phyloP scores from a whole-genome alignment of 2,113 vertebrate genomes.

The Chaetodon trifascialis region DNA sequence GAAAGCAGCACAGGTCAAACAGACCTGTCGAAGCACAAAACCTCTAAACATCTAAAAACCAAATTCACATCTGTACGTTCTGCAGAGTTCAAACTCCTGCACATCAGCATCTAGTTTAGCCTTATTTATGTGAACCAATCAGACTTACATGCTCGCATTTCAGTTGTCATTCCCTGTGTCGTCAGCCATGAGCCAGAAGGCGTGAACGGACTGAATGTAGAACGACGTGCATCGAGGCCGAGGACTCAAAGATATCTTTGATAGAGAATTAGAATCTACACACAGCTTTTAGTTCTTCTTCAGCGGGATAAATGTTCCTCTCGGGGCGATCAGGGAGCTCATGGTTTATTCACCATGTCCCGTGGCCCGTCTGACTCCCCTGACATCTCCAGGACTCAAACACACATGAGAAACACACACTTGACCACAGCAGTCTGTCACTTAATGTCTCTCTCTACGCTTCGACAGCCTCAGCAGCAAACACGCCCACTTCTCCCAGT shows the following conservation, averaged over 20 bases:
- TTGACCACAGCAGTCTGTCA: not conserved
- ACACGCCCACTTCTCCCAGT: not conserved
- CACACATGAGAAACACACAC: slow-evolving; percentile 27
- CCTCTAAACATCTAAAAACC: slow-evolving; percentile 20
- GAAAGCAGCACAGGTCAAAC: slow-evolving; percentile 16
- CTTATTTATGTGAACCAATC: slow-evolving; percentile 19
- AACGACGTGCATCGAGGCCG: not conserved
- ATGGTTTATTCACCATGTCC: slow-evolving; percentile 77
- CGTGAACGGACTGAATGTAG: slow-evolving; percentile 3
- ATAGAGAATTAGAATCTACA: slow-evolving; percentile 29
- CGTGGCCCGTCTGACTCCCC: slow-evolving; percentile 59
- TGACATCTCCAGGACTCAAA: slow-evolving; percentile 33
- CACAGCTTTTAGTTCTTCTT: slow-evolving; percentile 27
- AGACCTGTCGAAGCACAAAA: not conserved
- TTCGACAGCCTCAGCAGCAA: slow-evolving; percentile 6
- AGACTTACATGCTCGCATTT: not conserved
- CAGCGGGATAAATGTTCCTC: slow-evolving; percentile 62
- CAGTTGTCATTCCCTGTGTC: not conserved
- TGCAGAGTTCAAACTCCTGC: not conserved
- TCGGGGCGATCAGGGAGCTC: slow-evolving; percentile 55
- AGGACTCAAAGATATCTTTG: slow-evolving; percentile 9
- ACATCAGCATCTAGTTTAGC: slow-evolving; percentile 21
- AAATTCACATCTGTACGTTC: slow-evolving; percentile 10
- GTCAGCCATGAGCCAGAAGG: slow-evolving; percentile 19
- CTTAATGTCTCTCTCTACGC: not conserved